Conservation (phyloP, 2,888 invertebrate species). For the Saturnia japonica region DNA sequence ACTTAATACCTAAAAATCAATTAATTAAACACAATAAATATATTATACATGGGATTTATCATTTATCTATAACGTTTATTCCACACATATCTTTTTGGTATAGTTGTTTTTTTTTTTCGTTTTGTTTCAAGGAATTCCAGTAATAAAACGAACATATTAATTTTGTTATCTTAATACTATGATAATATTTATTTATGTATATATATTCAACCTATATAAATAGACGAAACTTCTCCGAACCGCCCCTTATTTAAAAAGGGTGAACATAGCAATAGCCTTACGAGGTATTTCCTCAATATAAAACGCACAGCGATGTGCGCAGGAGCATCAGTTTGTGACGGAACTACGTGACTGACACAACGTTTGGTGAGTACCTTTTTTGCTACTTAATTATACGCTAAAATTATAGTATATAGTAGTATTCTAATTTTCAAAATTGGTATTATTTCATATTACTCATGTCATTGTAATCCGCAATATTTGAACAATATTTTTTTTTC, state of each 20-base stretch:
- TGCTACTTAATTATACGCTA: neutral
- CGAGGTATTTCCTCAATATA: conserved; percentile 68
- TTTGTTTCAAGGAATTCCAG: neutral
- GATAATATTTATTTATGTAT: neutral
- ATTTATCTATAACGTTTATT: neutral
- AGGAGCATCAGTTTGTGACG: conserved; percentile 74
- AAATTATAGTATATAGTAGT: neutral
- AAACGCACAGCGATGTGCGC: conserved; percentile 54
- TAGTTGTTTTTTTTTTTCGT: too few species aligned
- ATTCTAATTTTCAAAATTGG: neutral
- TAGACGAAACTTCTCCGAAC: conserved; percentile 8
- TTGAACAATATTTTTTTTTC: too few species aligned
- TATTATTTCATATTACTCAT: neutral
- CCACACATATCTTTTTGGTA: neutral
- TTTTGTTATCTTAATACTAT: neutral
- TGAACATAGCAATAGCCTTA: conserved; percentile 42
- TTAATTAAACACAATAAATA: neutral
- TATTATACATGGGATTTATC: neutral
- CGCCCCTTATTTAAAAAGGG: conserved; percentile 35
- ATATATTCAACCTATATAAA: neutral
- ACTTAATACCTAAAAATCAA: neutral
- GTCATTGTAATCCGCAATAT: too few species aligned
- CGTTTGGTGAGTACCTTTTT: conserved; percentile 56
- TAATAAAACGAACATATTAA: neutral
- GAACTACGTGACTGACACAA: conserved; percentile 54